Evolutionary conservation across 2,888 invertebrate species (phyloP).

Genomic region (Ichneumoninae sp.): DNA sequence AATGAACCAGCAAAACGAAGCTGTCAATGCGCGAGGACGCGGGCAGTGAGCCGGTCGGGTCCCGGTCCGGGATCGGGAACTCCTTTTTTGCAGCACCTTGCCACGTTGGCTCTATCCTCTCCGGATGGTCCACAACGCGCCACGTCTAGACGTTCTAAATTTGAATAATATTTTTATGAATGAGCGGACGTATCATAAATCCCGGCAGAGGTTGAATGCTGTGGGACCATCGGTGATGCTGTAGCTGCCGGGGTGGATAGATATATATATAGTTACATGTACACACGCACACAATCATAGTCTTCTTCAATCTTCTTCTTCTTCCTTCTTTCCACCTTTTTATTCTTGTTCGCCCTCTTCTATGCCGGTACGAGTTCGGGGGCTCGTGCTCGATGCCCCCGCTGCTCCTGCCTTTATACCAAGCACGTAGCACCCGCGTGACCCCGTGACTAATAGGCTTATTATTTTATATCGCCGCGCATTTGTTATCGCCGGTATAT

Average conservation of each 20-base stretch:
- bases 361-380: slow-evolving; percentile 34
- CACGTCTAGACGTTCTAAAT: slow-evolving; percentile 83
- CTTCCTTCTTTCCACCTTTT: slow-evolving; percentile 53
- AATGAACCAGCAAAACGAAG: slow-evolving; percentile 11
- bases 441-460: slow-evolving; percentile 82
- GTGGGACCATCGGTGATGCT: slow-evolving; percentile 23
- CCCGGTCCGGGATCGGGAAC: slow-evolving; percentile 64
- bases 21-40: slow-evolving; percentile 32
- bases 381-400: slow-evolving; percentile 51
- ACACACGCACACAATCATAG: slow-evolving; percentile 27
- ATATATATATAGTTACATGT: slow-evolving; percentile 3
- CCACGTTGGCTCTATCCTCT: slow-evolving; percentile 35
- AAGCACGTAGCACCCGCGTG: slow-evolving; percentile 63
- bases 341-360: slow-evolving; percentile 42
- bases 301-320: slow-evolving; percentile 40
- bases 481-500: slow-evolving; percentile 77
- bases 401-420: slow-evolving; percentile 55
- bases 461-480: slow-evolving; percentile 82
- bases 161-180: slow-evolving; percentile 84
- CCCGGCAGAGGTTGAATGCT: slow-evolving; percentile 59
- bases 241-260: slow-evolving; percentile 37
- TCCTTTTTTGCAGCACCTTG: slow-evolving; percentile 27
- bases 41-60: slow-evolving; percentile 13
- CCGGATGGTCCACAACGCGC: slow-evolving; percentile 54
- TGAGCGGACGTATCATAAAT: slow-evolving; percentile 83